Base-by-base conservation (phyloP, 2,113 vertebrate genomes). In the Rafetus swinhoei region DNA sequence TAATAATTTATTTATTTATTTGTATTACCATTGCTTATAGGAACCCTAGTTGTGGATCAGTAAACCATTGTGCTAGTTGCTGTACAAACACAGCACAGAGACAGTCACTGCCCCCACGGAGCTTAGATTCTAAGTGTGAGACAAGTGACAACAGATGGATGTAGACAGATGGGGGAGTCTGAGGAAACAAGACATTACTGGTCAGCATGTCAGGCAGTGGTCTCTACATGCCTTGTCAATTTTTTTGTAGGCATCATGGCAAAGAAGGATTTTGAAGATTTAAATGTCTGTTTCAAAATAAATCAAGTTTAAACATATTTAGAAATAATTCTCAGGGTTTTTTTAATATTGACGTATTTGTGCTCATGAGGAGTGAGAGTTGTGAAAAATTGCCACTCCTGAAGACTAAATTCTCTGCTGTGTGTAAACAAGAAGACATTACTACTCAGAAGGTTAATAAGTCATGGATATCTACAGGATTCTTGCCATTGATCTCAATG, bases 271-370 rank as follows among this genome's bases (percentile, higher is more conserved):
- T 69, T 8, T 69, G 62, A 69, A 7, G 16, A 69, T 69, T n/a
- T 69, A 29, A n/a, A 69, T 15, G 62, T n/a, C 72, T 76, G 21
- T 45, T 96, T 94, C 93, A 84, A 84, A 90, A 2, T 4, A n/a
- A 69, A 94, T 62, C 56, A 27, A 93, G 79, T 0, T 0, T 29
- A 84, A 86, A 74, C 72, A 74, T 77, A 84, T 6, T 25, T 45
- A 45, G 45, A 76, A 55, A 86, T 88, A 90, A 72, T 79, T 82
- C 72, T 82, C 84, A 84, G 29, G 85, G 0, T 90, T 97, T 93
- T 84, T 88, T 94, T 94, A 92, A 79, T 86, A 60, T 87, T 95
- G 53, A 91, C 86, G 65, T 27, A 62, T 91, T 93, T 85, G 92
- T 82, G 72, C 72, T 90, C 81, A 11, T 65, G 11, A 59, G 56